Conservation (phyloP, 2,888 invertebrate species). For the Drosophila buzzatii region DNA sequence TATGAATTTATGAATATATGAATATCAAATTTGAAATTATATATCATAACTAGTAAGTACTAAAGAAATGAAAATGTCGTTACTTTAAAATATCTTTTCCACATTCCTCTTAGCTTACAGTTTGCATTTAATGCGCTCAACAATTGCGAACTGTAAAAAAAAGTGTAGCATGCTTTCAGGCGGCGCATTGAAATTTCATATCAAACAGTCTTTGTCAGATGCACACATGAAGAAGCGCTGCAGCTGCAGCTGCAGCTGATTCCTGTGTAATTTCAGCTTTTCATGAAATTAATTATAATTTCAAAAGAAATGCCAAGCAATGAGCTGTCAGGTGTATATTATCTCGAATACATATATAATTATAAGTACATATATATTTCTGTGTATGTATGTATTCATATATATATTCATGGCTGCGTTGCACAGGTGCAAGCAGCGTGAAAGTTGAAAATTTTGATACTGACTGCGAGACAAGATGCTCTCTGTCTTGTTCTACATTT, state of each 20-base stretch:
- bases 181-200: constrained; percentile 15
- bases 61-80: not conserved
- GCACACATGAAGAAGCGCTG: not conserved
- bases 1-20: not conserved
- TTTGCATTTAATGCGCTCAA: not conserved
- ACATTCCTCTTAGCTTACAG: no score
- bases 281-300: constrained; percentile 54
- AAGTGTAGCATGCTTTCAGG: constrained; percentile 54
- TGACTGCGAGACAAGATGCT: constrained; percentile 27
- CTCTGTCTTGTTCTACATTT: constrained; percentile 64
- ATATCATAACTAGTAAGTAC: no score
- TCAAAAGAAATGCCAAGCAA: constrained; percentile 34
- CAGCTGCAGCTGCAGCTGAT: constrained; percentile 11
- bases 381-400: not conserved
- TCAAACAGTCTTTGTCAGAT: constrained; percentile 17
- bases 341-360: not conserved
- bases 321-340: constrained; percentile 47
- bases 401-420: not conserved
- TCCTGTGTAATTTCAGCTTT: constrained; percentile 42
- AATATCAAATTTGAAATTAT: no score
- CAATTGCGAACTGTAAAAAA: not conserved
- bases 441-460: constrained; percentile 50
- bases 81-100: not conserved
- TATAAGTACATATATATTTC: not conserved
- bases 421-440: constrained; percentile 35